Conservation (phyloP, 2,888 invertebrate genomes). For the Euzetes globulus region DNA sequence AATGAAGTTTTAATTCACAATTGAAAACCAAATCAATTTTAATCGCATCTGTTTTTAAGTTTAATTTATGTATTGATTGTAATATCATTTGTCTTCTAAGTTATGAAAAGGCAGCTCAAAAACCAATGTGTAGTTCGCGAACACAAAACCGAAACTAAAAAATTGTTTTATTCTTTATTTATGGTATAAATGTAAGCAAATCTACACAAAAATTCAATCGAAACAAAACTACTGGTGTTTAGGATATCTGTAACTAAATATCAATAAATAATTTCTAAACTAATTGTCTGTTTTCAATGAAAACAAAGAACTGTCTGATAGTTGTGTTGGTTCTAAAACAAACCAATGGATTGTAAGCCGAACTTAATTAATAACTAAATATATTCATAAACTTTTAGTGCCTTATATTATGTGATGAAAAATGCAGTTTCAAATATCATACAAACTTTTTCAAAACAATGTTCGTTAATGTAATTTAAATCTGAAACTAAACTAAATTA, state of each 20-base stretch:
- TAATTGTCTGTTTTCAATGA: neutral
- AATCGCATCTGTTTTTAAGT: neutral
- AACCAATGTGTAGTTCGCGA: neutral
- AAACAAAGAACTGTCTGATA: no score
- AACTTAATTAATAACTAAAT: constrained; percentile 3
- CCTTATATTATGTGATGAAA: constrained; percentile 23
- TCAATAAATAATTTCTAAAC: neutral
- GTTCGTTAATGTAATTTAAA: constrained; percentile 20
- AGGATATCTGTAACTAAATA: neutral
- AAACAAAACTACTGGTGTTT: constrained; percentile 2
- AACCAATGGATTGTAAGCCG: neutral
- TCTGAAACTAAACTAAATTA: neutral
- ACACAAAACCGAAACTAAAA: no score
- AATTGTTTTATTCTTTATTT: neutral
- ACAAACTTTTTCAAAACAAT: constrained; percentile 2
- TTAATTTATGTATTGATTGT: constrained; percentile 21
- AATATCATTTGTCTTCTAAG: neutral
- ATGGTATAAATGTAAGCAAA: constrained; percentile 6
- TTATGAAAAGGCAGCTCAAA: constrained; percentile 25
- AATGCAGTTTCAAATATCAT: constrained; percentile 17
- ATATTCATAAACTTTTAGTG: constrained; percentile 1
- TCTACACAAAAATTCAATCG: neutral
- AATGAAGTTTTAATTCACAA: neutral
- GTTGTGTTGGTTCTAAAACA: no score
- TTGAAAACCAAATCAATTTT: neutral